Evolutionary conservation across 1,140 invertebrate species (phyloP), one percentile per base, ranked within the genome.

Genomic region (Branchinecta lindahli): DNA sequence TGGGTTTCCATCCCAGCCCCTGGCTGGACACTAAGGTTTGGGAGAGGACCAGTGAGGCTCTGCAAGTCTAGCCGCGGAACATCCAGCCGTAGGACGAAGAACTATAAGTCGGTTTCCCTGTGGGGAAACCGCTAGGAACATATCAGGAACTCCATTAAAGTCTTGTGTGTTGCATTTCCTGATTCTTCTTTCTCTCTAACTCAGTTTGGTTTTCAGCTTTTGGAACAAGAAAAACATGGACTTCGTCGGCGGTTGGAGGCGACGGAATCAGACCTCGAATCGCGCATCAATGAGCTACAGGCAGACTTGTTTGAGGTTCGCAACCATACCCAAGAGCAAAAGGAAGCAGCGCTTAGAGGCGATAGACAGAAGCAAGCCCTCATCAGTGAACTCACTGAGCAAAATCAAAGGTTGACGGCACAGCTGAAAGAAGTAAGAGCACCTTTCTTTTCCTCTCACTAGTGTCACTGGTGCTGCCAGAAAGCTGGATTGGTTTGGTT

Each of bases 191-290:
- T 33, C 33, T 33, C 5, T 33, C 5, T 33, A 33, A 33, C 33
- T 33, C 33, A 33, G 2, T 33, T 33, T 71, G 65, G 76, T 73
- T 79, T 82, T 18, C 82, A 97, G 94, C 85, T 88, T 77, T 83
- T 96, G 77, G 92, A 96, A 80, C 93, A 96, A 81, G 92, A 96
- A 79, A 89, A 92, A 74, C 90, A 96, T 79, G 82, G 89, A 10
- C 81, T 96, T 9, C 83, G 89, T 66, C 83, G 92, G 46, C 89
- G 90, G 76, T 79, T 96, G 74, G 88, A 91, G 69, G 86, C 89
- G 12, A 85, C 87, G 10, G 87, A 91, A 78, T 87, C 89, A 15
- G 93, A 97, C 78, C 92, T 90, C 77, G 94, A 96, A 74, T 86
- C 89, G n/a, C 83, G 88, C 69, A 82, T 94, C 10, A 78, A 88